Evolutionary conservation across 2,797 vertebrate genomes (phyloP), one percentile per base, ranked within the genome.

Genomic region (Pampus argenteus): DNA sequence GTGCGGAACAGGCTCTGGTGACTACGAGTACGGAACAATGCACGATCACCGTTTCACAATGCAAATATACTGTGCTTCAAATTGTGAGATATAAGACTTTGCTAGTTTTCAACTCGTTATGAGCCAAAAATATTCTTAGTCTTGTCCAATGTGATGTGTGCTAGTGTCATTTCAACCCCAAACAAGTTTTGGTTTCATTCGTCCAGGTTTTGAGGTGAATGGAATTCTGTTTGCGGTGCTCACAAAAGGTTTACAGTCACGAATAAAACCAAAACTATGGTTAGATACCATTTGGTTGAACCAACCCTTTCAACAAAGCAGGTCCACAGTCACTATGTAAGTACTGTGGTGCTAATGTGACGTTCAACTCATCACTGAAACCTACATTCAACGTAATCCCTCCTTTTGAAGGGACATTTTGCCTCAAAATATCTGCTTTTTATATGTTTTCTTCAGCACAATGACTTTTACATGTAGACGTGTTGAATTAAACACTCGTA

Each of bases 291-390:
- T 36, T 42, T 58, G 26, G 9, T 6, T 17, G 25, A 60, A 11
- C 1, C 48, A n/a, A 1, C 25, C 42, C 38, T 48, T 49, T 50
- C 59, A 52, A 28, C 11, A 29, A 42, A 42, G 14, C 14, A 42
- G 25, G 11, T 47, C 1, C 11, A 1, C 18, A 23, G 11, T 14
- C 17, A 15, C 6, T n/a, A n/a, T 34, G 7, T 40, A 13, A 0
- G 9, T 44, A 9, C 1, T 14, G 20, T 2, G 6, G 11, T 20
- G 44, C 40, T 42, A 4, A 31, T 31, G 34, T 22, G 18, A 17
- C 18, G 13, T 49, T 13, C 11, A 51, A 31, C 17, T 61, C n/a
- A 42, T 25, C 49, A 56, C 42, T 55, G 42, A 34, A 74, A 74
- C 10, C 22, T 17, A 25, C 26, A 6, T 1, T 2, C 14, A 34